Conservation (phyloP, 2,113 vertebrate species). For the Myodes glareolus region DNA sequence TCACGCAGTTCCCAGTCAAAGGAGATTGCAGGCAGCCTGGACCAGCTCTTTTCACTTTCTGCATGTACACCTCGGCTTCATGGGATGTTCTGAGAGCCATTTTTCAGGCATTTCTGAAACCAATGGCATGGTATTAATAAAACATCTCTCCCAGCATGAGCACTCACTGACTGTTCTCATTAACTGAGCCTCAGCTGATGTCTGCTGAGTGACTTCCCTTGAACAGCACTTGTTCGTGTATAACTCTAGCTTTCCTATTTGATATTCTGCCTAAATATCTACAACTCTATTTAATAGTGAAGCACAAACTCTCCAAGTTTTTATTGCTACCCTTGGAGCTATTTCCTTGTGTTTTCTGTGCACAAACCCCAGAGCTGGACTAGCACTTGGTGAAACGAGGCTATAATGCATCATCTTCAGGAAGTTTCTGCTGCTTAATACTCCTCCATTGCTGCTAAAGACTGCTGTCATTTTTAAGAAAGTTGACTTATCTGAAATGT, state of each 20-base stretch:
- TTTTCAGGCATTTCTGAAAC: conserved; percentile 52
- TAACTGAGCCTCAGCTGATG: conserved; percentile 40
- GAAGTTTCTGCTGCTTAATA: background rate
- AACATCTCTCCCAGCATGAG: conserved; percentile 45
- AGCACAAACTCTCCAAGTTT: conserved; percentile 15
- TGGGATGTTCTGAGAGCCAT: background rate
- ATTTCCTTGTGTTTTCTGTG: background rate
- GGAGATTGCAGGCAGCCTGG: background rate
- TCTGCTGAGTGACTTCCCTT: conserved; percentile 40
- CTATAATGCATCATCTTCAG: background rate
- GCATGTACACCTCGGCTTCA: background rate
- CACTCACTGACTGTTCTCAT: conserved; percentile 59
- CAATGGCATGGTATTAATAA: conserved; percentile 58
- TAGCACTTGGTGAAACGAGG: background rate
- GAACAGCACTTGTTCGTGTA: background rate
- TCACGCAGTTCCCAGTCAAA: background rate
- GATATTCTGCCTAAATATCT: conserved; percentile 59
- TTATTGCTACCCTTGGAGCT: conserved; percentile 37
- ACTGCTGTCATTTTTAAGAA: background rate
- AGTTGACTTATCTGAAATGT: background rate
- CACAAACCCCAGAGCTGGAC: background rate
- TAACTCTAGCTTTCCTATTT: conserved; percentile 52
- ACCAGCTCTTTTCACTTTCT: background rate
- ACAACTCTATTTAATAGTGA: conserved; percentile 32
- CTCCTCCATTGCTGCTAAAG: background rate